Evolutionary conservation across 1,140 invertebrate species (phyloP).

Genomic region (Augochlora pura): DNA sequence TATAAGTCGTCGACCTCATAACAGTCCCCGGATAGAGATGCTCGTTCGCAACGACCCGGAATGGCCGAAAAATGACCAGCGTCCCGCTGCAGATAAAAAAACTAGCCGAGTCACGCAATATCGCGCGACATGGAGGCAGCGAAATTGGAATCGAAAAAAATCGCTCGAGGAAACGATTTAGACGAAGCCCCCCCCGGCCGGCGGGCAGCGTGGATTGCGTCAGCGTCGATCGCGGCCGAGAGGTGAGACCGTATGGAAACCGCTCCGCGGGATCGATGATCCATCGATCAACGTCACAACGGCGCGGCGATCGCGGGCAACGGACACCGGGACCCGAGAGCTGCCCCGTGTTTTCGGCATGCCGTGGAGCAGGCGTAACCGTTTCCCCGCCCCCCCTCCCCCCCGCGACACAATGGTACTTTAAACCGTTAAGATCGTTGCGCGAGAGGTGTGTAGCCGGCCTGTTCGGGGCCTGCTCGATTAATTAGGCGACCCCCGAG

Average conservation of each 20-base stretch:
- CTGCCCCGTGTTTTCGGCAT: constrained; percentile 4
- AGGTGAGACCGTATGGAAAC: constrained; percentile 24
- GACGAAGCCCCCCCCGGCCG: neutral
- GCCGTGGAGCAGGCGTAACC: constrained; percentile 32
- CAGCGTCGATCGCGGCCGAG: constrained; percentile 36
- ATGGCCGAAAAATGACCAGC: too few species aligned
- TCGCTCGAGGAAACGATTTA: constrained; percentile 1
- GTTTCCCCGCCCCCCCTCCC: constrained; percentile 28
- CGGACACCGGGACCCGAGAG: too few species aligned
- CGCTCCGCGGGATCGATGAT: constrained; percentile 14
- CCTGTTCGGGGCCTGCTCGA: constrained; percentile 67
- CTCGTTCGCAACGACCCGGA: too few species aligned
- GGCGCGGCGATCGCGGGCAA: neutral
- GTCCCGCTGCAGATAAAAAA: too few species aligned
- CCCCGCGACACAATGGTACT: constrained; percentile 59
- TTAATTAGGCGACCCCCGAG: constrained; percentile 56
- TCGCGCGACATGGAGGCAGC: too few species aligned
- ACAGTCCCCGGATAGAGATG: too few species aligned
- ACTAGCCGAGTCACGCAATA: too few species aligned
- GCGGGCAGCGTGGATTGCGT: constrained; percentile 20
- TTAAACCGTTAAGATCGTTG: constrained; percentile 74
- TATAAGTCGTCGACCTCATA: too few species aligned
- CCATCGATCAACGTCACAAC: constrained; percentile 29
- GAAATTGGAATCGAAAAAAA: neutral
- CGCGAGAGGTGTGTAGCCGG: constrained; percentile 75